Percentiles rank a stretch among this genome's conserved stretches.
phyloP scores from a whole-genome alignment of 1,140 invertebrate genomes.

The Bombus confusus region DNA sequence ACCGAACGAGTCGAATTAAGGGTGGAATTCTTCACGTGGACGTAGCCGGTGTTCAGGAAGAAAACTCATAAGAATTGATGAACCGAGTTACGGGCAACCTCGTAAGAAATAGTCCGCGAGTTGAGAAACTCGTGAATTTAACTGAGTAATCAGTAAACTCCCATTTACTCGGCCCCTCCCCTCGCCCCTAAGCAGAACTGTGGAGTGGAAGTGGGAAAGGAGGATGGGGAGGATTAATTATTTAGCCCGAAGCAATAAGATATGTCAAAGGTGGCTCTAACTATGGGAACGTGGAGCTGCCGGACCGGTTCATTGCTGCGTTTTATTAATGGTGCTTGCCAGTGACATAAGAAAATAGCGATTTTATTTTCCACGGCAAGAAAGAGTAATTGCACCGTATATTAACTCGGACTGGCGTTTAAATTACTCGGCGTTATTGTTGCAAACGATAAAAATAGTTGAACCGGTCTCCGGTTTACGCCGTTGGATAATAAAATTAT shows the following conservation, averaged over 20 bases:
- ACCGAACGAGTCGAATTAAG: not conserved
- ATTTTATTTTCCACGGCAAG: slow-evolving; percentile 36
- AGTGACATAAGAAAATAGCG: slow-evolving; percentile 45
- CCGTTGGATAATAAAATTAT: slow-evolving; percentile 20
- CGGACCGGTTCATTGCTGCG: slow-evolving; percentile 21
- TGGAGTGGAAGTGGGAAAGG: too few species aligned
- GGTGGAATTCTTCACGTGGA: slow-evolving; percentile 12
- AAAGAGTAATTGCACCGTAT: slow-evolving; percentile 40
- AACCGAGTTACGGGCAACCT: slow-evolving; percentile 7
- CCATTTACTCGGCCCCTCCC: slow-evolving; percentile 34
- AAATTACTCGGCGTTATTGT: slow-evolving; percentile 21
- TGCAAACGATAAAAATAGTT: slow-evolving; percentile 27
- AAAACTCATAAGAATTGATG: slow-evolving; percentile 59
- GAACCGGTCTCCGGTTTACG: too few species aligned
- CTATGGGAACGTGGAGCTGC: slow-evolving; percentile 24
- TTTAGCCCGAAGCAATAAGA: slow-evolving; percentile 54
- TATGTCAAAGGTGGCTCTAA: slow-evolving; percentile 50
- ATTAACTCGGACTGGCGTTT: slow-evolving; percentile 21
- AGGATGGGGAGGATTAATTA: slow-evolving; percentile 40
- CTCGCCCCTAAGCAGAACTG: not conserved
- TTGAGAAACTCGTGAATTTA: slow-evolving; percentile 56
- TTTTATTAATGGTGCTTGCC: slow-evolving; percentile 49
- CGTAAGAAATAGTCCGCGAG: slow-evolving; percentile 37
- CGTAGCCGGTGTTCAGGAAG: not conserved
- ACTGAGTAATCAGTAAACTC: slow-evolving; percentile 60